Evolutionary conservation across 2,113 vertebrate species (phyloP).

Genomic region (Hippoglossus stenolepis): DNA sequence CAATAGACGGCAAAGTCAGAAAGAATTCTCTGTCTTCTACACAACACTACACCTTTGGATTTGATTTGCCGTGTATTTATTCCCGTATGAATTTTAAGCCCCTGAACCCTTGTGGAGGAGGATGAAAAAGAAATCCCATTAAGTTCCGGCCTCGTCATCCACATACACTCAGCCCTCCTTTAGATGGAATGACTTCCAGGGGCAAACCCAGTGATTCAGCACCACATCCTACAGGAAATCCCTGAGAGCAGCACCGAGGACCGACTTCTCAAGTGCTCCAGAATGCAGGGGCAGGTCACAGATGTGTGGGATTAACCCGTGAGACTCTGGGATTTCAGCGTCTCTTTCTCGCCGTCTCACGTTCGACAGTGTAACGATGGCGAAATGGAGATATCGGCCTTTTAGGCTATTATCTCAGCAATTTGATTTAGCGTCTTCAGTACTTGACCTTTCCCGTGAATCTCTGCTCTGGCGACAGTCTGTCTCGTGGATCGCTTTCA

Average conservation of each 20-base stretch:
- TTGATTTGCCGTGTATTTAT: not conserved
- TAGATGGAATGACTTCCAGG: not conserved
- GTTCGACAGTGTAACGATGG: not conserved
- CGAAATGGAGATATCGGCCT: not conserved
- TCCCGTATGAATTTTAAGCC: not conserved
- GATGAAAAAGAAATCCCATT: not conserved
- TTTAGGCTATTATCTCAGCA: not conserved
- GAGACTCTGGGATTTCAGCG: not conserved
- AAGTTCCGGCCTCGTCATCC: not conserved
- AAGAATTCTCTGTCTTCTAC: not conserved
- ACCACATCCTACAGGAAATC: constrained; percentile 37
- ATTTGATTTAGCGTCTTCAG: constrained; percentile 7
- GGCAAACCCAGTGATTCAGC: constrained; percentile 22
- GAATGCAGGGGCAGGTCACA: constrained; percentile 15
- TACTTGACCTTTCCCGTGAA: constrained; percentile 15
- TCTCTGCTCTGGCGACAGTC: constrained; percentile 19
- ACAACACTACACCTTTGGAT: not conserved
- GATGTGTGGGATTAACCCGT: not conserved
- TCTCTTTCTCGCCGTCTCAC: not conserved
- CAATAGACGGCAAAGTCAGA: not conserved
- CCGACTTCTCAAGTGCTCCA: not conserved
- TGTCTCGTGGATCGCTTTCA: constrained; percentile 9
- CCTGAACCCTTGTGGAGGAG: not conserved
- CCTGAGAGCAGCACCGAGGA: not conserved
- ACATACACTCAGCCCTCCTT: not conserved